Percentiles rank a stretch among this genome's conserved stretches.
Evolutionary conservation across 2,888 invertebrate genomes (phyloP).

Genomic region (Trypoxylon attenuatum): DNA sequence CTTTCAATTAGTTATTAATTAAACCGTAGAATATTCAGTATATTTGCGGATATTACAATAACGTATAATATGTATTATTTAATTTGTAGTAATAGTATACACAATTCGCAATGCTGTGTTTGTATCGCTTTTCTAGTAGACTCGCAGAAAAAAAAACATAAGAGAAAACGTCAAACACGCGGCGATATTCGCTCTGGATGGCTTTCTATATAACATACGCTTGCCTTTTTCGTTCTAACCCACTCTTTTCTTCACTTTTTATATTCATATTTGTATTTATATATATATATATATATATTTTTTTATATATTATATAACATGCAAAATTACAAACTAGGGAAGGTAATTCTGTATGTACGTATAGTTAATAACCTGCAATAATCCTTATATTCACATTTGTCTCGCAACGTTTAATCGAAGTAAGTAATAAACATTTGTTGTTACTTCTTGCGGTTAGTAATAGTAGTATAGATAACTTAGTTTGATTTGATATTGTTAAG

Average conservation of each 20-base stretch:
- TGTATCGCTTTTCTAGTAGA: constrained; percentile 40
- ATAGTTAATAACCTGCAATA: constrained; percentile 46
- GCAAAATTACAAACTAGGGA: constrained; percentile 63
- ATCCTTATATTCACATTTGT: constrained; percentile 49
- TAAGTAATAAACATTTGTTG: constrained; percentile 41
- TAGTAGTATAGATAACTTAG: constrained; percentile 43
- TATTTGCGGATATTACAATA: constrained; percentile 64
- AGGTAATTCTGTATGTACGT: constrained; percentile 54
- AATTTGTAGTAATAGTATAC: constrained; percentile 60
- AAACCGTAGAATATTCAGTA: constrained; percentile 62
- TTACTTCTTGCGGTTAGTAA: constrained; percentile 32
- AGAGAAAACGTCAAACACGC: constrained; percentile 57
- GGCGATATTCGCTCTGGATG: constrained; percentile 50
- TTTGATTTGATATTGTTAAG: constrained; percentile 54
- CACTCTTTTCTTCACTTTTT: constrained; percentile 16
- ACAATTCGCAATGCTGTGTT: constrained; percentile 61
- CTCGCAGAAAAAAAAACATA: constrained; percentile 58
- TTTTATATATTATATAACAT: constrained; percentile 49
- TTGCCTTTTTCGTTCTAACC: constrained; percentile 6
- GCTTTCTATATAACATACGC: constrained; percentile 44
- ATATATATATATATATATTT: constrained; percentile 18
- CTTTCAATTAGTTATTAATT: constrained; percentile 67
- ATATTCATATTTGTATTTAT: constrained; percentile 39
- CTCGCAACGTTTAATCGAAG: constrained; percentile 41
- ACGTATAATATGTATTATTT: constrained; percentile 58